Evolutionary conservation across 2,888 invertebrate genomes (phyloP).

Genomic region (Palloptera scutellata): DNA sequence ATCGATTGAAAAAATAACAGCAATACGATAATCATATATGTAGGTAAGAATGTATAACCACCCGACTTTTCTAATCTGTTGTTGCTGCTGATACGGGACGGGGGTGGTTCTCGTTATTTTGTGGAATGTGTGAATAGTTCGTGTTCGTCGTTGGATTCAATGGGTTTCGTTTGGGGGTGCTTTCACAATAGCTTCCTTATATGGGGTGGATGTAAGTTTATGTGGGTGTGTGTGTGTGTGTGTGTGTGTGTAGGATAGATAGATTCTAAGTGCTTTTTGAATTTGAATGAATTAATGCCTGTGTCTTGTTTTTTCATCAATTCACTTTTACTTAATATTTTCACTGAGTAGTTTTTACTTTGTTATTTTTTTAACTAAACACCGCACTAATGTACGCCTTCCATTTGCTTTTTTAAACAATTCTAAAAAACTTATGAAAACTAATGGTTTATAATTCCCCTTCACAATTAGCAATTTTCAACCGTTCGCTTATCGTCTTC

Average conservation of each 20-base stretch:
- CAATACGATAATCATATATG: conserved; percentile 63
- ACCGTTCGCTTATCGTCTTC: conserved; percentile 15
- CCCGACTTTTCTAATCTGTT: neutral
- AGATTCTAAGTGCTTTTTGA: too few relatives aligned
- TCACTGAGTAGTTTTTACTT: conserved; percentile 8
- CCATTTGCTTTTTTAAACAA: neutral
- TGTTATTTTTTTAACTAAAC: conserved; percentile 1
- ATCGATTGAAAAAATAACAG: conserved; percentile 63
- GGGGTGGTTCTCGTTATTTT: conserved; percentile 28
- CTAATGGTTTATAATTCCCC: neutral
- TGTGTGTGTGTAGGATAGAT: too few relatives aligned
- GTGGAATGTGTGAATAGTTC: conserved; percentile 20
- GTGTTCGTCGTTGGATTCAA: neutral
- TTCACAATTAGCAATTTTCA: conserved; percentile 9
- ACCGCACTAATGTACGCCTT: conserved; percentile 9
- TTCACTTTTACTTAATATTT: neutral
- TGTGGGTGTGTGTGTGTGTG: too few relatives aligned
- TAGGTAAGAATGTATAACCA: conserved; percentile 17
- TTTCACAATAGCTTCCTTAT: too few relatives aligned
- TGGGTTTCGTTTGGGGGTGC: too few relatives aligned
- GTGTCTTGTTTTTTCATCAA: too few relatives aligned
- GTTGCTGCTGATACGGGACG: conserved; percentile 14
- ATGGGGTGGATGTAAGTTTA: too few relatives aligned
- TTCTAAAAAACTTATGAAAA: neutral
- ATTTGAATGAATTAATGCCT: too few relatives aligned